Evolutionary conservation across 2,797 vertebrate genomes (phyloP).

Genomic region (Sebastes hubbsi): DNA sequence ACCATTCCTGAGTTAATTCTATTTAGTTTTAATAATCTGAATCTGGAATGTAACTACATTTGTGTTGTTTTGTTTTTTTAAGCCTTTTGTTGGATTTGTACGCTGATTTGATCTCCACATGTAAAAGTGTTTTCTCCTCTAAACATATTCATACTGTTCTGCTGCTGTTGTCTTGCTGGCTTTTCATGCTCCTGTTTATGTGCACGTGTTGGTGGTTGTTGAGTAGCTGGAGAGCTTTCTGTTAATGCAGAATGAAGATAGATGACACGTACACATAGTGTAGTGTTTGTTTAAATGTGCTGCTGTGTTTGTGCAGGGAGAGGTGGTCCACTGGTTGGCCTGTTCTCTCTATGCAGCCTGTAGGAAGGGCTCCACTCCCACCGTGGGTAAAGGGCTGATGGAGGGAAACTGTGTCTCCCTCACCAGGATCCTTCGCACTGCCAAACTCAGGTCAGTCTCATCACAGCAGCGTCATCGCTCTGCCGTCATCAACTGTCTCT

Average conservation of each 20-base stretch:
- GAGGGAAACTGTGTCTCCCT: slow-evolving; percentile 96
- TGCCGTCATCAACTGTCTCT: too few species aligned
- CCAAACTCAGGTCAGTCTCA: slow-evolving; percentile 87
- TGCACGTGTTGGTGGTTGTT: neutral
- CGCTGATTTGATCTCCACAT: too few species aligned
- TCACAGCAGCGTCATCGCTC: too few species aligned
- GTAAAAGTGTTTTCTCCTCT: neutral
- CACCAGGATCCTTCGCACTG: slow-evolving; percentile 91
- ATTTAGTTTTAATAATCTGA: too few species aligned
- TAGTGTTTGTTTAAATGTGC: neutral
- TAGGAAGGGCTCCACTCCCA: slow-evolving; percentile 89
- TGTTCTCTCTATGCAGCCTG: slow-evolving; percentile 92
- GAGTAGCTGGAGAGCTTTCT: neutral
- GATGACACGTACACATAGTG: too few species aligned
- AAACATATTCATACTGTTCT: neutral
- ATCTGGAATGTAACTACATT: too few species aligned
- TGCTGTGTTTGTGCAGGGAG: slow-evolving; percentile 80
- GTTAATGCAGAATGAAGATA: neutral
- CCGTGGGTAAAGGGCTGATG: slow-evolving; percentile 91
- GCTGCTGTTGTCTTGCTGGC: neutral
- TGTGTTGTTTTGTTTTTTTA: too few species aligned
- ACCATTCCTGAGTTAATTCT: too few species aligned
- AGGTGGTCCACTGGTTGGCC: slow-evolving; percentile 91
- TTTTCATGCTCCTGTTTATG: neutral
- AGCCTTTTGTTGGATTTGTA: too few species aligned